Evolutionary conservation across 2,888 invertebrate genomes (phyloP).

Genomic region (Melipona bicolor): DNA sequence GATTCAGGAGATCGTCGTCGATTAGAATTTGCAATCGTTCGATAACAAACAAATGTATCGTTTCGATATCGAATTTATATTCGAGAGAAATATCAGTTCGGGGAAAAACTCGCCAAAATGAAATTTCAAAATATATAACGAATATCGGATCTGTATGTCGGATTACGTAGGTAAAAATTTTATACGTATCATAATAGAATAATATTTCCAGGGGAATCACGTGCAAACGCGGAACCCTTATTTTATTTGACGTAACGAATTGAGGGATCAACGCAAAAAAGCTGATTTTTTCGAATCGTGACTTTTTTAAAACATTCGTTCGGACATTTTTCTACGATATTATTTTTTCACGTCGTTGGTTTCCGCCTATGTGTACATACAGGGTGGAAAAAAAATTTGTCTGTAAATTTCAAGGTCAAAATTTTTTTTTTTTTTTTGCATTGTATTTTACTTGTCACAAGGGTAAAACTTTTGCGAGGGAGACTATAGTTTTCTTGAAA

Average conservation of each 20-base stretch:
- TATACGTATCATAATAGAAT: background rate
- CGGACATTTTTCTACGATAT: background rate
- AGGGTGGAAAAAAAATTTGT: too few species aligned
- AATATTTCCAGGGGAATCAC: background rate
- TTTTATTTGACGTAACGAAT: background rate
- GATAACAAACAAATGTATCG: background rate
- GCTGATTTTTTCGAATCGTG: background rate
- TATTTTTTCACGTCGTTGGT: slow-evolving; percentile 25
- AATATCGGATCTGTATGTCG: background rate
- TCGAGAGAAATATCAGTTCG: background rate
- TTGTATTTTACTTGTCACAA: too few species aligned
- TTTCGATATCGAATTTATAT: background rate
- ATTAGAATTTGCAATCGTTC: too few species aligned
- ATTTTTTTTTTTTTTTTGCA: background rate
- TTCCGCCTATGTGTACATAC: background rate
- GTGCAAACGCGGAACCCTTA: background rate
- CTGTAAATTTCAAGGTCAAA: too few species aligned
- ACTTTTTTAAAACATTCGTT: background rate
- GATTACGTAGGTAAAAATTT: too few species aligned
- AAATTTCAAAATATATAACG: background rate
- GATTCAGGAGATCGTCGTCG: background rate
- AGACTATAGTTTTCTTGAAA: too few species aligned
- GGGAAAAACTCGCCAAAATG: background rate
- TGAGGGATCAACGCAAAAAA: background rate
- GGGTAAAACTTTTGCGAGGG: too few species aligned